A percentile compares a stretch with the other conserved stretches of the same genome.
Conservation (phyloP, 2,888 invertebrate species). For the Nycteola revayana region DNA sequence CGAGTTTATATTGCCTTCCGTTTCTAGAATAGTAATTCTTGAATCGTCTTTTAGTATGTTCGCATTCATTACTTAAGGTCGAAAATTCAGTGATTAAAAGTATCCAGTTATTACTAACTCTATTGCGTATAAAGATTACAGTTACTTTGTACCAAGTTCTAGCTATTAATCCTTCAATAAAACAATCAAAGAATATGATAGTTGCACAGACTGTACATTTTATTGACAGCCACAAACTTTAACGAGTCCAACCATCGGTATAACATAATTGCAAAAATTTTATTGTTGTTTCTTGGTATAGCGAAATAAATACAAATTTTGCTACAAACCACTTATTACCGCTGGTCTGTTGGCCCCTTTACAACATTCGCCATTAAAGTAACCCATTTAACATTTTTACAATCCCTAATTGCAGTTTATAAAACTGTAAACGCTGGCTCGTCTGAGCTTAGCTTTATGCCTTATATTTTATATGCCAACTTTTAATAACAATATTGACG, state of each 20-base stretch:
- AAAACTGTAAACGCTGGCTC: constrained; percentile 57
- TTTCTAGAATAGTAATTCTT: too few species aligned
- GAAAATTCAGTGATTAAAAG: too few species aligned
- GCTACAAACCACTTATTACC: constrained; percentile 60
- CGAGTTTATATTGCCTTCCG: too few species aligned
- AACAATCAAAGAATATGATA: constrained; percentile 20
- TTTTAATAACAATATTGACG: too few species aligned
- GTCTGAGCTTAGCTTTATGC: not conserved
- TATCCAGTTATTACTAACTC: too few species aligned
- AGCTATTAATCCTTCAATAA: constrained; percentile 13
- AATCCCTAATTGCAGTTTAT: constrained; percentile 78
- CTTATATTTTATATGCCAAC: too few species aligned
- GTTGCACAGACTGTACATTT: constrained; percentile 13
- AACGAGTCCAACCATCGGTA: constrained; percentile 31
- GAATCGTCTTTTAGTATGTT: too few species aligned
- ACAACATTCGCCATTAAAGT: constrained; percentile 61
- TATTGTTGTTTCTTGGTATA: constrained; percentile 57
- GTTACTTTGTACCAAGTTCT: constrained; percentile 1
- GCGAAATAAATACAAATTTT: constrained; percentile 56
- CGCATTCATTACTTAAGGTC: too few species aligned
- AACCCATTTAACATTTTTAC: constrained; percentile 77
- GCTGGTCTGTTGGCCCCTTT: constrained; percentile 43
- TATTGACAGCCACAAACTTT: constrained; percentile 26
- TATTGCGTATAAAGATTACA: too few species aligned
- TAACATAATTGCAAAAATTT: constrained; percentile 61